Evolutionary conservation across 2,888 invertebrate species (phyloP).

Genomic region (Drymonia ruficornis): DNA sequence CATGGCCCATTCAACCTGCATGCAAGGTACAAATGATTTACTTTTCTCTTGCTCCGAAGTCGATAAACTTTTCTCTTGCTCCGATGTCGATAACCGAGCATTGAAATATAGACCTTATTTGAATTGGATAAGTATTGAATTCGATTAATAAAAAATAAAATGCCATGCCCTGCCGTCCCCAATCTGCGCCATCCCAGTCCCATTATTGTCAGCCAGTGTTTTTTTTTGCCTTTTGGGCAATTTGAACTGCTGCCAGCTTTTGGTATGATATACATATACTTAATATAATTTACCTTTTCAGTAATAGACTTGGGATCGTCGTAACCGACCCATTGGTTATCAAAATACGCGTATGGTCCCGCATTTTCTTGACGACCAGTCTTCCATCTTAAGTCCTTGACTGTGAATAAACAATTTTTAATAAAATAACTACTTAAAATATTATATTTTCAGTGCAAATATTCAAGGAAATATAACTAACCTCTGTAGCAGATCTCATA

Average conservation of each 20-base stretch:
- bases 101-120: too few species aligned
- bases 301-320: constrained; percentile 92
- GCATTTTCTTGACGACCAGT: constrained; percentile 85
- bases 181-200: too few species aligned
- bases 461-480: constrained; percentile 31
- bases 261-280: too few species aligned
- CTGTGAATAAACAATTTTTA: constrained; percentile 51
- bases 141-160: too few species aligned
- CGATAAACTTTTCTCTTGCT: too few species aligned
- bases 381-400: constrained; percentile 88
- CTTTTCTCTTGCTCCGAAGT: too few species aligned
- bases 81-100: too few species aligned
- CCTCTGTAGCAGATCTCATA: constrained; percentile 92
- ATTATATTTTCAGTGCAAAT: not conserved
- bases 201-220: too few species aligned
- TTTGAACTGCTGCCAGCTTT: too few species aligned
- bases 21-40: not conserved
- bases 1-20: constrained; percentile 89
- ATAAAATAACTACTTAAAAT: constrained; percentile 8
- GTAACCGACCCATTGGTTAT: constrained; percentile 95
- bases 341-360: constrained; percentile 91
- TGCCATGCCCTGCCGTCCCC: too few species aligned
- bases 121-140: too few species aligned
- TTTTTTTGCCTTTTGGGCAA: too few species aligned
- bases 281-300: constrained; percentile 84